Evolutionary conservation across 2,888 invertebrate species (phyloP).

Genomic region (Cosmia trapezina): DNA sequence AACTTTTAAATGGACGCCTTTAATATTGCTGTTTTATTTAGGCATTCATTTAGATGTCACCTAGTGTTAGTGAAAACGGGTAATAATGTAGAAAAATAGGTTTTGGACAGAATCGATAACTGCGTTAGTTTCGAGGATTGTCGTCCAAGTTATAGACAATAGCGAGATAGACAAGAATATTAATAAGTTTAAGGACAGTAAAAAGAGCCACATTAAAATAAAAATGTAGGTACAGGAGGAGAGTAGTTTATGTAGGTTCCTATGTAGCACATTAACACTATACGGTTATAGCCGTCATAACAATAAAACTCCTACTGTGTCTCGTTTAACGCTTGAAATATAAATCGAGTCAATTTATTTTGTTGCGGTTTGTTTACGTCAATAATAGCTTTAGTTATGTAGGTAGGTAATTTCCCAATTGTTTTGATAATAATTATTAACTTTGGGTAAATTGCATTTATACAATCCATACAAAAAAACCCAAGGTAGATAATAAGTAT

Average conservation of each 20-base stretch:
- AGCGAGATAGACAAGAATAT: neutral
- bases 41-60: neutral
- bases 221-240: too few relatives aligned
- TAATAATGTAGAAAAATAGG: neutral
- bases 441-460: neutral
- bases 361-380: neutral
- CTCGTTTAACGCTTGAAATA: neutral
- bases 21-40: neutral
- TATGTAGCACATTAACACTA: neutral
- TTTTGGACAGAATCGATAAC: neutral
- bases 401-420: neutral
- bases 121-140: conserved; percentile 2
- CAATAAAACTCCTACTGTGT: too few relatives aligned
- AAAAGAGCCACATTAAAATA: neutral
- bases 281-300: too few relatives aligned
- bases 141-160: conserved; percentile 11
- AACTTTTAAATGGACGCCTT: neutral
- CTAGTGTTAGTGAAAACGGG: neutral
- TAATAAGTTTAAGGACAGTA: neutral
- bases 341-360: neutral
- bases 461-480: neutral
- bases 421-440: neutral
- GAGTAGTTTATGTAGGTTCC: too few relatives aligned
- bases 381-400: neutral
- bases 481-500: neutral